Evolutionary conservation across 2,888 invertebrate genomes (phyloP), one percentile per base, ranked within the genome.

Genomic region (Crossocerus cetratus): DNA sequence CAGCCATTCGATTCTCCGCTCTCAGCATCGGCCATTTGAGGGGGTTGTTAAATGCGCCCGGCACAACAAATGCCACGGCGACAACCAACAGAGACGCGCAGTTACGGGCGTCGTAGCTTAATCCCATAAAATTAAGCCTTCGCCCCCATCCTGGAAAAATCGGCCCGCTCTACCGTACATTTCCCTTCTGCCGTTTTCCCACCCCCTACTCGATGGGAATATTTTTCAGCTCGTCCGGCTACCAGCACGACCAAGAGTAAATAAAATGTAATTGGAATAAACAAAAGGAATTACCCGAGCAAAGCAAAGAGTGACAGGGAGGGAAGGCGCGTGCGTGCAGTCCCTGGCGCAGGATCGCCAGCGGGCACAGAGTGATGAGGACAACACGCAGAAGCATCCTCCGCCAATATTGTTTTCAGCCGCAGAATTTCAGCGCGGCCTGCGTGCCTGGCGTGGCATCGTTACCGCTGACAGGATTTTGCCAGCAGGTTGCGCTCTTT

Each of bases 401-500:
- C 65, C 69, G 77, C 75, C 83, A 79, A 81, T 81, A 84, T 84
- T 84, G 83, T 84, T 82, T 78, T 73, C 77, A 71, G 75, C 75
- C 75, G 76, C 74, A 76, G 79, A 83, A 84, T 84, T 84, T 83
- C 79, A 82, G 80, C 82, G 75, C 82, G 77, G 14, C 11, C 16
- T 49, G 49, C 49, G 16, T n/a, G 14, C 11, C 49, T 49, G n/a
- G 14, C 74, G 76, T 78, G 77, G 77, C 76, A 76, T 81, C 75
- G 80, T 81, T 82, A 82, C 77, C 77, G 81, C 77, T 81, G 83
- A 79, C 80, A 83, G 81, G 70, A 82, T 81, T 85, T 80, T 81
- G 72, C 79, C 78, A 78, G 77, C 65, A 78, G 77, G 79, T 76
- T 81, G 80, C 82, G 73, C 84, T 76, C 84, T 83, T 83, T 85